Percentiles rank a stretch among this genome's conserved stretches.
These are phyloP conservation scores for Oreortyx pictus DNA, from an alignment of 2,797 vertebrate species.

Conservation along the genomic window DNA sequence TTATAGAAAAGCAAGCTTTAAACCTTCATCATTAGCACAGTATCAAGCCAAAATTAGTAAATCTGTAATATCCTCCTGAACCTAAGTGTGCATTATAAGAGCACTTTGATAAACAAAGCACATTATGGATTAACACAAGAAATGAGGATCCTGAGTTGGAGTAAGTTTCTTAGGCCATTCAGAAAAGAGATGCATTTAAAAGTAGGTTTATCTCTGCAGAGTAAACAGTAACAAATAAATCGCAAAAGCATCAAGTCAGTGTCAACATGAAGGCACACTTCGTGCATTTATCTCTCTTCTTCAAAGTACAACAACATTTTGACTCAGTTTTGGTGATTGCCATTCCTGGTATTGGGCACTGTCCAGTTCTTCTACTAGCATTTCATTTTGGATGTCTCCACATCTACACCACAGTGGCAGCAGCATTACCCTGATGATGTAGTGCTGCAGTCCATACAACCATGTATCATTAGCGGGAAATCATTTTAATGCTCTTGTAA, in stretches of 20 bases:
- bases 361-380: slow-evolving; percentile 25
- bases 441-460: slow-evolving; percentile 50
- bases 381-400: slow-evolving; percentile 18
- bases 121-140: not conserved
- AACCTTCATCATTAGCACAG: not conserved
- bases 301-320: not conserved
- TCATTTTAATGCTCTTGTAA: slow-evolving; percentile 75
- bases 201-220: not conserved
- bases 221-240: not conserved
- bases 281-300: not conserved
- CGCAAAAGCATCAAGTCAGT: not conserved
- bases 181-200: slow-evolving; percentile 5
- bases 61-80: not conserved
- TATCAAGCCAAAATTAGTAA: not conserved
- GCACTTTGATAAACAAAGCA: not conserved
- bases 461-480: slow-evolving; percentile 60
- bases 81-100: not conserved
- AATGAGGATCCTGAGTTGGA: not conserved
- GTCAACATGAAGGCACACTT: not conserved
- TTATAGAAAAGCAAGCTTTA: slow-evolving; percentile 26
- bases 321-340: not conserved
- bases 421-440: slow-evolving; percentile 45
- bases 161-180: not conserved
- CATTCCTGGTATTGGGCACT: not conserved
- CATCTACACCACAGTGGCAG: slow-evolving; percentile 7